Percentiles rank a stretch among this genome's conserved stretches.
Evolutionary conservation across 2,888 invertebrate genomes (phyloP).

Genomic region (Ptilodon capucinus): DNA sequence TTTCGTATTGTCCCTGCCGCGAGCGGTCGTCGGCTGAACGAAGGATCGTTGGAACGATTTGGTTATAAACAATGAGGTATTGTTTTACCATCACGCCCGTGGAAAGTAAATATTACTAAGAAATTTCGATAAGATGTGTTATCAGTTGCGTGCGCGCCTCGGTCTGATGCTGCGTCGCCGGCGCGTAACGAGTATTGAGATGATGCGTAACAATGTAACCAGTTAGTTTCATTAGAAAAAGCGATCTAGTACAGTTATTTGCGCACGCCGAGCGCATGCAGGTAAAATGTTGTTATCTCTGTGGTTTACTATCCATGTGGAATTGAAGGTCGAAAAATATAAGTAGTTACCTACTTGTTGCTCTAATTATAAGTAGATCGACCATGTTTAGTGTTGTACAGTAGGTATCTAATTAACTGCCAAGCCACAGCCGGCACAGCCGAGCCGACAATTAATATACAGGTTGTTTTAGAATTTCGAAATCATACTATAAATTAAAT

Average conservation of each 20-base stretch:
- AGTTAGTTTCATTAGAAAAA: slow-evolving; percentile 23
- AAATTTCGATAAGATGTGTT: slow-evolving; percentile 59
- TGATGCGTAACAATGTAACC: slow-evolving; percentile 32
- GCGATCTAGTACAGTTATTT: slow-evolving; percentile 27
- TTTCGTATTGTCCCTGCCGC: slow-evolving; percentile 38
- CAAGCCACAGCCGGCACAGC: too few species aligned
- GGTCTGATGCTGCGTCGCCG: slow-evolving; percentile 21
- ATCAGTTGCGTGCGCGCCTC: slow-evolving; percentile 46
- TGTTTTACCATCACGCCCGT: slow-evolving; percentile 47
- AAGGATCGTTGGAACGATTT: slow-evolving; percentile 36
- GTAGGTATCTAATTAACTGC: not conserved
- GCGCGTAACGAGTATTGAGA: slow-evolving; percentile 23
- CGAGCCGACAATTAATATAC: too few species aligned
- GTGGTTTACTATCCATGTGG: slow-evolving; percentile 6
- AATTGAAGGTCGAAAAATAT: slow-evolving; percentile 14
- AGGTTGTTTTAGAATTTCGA: too few species aligned
- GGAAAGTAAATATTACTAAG: slow-evolving; percentile 55
- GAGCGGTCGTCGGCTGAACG: slow-evolving; percentile 22
- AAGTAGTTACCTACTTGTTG: not conserved
- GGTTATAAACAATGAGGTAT: slow-evolving; percentile 58
- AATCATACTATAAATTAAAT: too few species aligned
- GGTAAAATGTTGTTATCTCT: slow-evolving; percentile 9
- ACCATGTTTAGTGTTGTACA: not conserved
- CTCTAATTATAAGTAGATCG: not conserved
- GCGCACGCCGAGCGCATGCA: slow-evolving; percentile 13